Conservation (phyloP, 2,888 invertebrate species). For the Polymixis lichenea region DNA sequence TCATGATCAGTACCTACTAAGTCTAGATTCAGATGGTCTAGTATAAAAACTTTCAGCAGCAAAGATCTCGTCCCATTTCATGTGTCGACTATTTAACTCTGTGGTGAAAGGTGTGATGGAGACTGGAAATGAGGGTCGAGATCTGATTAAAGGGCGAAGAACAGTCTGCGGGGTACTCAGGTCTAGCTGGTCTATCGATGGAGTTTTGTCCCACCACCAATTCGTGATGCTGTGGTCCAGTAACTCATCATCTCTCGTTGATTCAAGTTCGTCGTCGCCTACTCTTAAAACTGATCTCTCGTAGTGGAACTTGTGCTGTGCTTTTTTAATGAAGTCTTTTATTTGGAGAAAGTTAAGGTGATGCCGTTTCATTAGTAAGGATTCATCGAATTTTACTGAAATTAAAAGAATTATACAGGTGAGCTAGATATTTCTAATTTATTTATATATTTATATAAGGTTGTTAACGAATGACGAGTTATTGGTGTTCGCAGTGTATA, state of each 20-base stretch:
- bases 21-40: background rate
- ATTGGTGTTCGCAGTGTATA: background rate
- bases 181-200: background rate
- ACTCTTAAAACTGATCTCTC: background rate
- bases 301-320: background rate
- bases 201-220: background rate
- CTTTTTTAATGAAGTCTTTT: conserved; percentile 14
- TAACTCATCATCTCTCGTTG: background rate
- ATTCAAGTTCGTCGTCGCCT: background rate
- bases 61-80: conserved; percentile 19
- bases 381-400: conserved; percentile 42
- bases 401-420: background rate
- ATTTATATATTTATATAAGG: background rate
- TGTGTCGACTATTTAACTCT: background rate
- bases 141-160: background rate
- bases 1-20: background rate
- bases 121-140: background rate
- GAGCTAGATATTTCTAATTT: background rate
- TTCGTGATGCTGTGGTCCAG: background rate
- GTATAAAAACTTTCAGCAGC: background rate
- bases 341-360: conserved; percentile 17
- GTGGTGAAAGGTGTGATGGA: conserved; percentile 12
- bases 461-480: no score
- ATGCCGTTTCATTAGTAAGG: background rate
- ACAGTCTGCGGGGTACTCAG: fast-evolving